Base-by-base conservation (phyloP, 2,888 invertebrate species). In the Epinotia demarniana region DNA sequence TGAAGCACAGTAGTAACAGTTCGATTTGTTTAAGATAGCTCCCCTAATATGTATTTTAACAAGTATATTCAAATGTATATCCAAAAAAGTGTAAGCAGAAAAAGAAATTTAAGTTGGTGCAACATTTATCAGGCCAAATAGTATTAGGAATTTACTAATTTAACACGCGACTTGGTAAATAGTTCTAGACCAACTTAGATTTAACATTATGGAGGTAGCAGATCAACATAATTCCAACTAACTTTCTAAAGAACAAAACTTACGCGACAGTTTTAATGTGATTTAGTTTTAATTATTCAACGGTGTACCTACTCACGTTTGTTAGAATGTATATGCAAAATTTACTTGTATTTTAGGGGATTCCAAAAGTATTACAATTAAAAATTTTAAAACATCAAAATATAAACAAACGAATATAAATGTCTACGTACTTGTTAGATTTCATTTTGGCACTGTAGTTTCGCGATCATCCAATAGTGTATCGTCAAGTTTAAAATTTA, bases 401-500 rank as follows among this genome's bases (percentile, higher is more conserved):
- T 6, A n/a, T 2, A 33, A 6, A 33, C 8, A 8, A 6, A 33
- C 8, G 8, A 60, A 60, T 16, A 60, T 16, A 27, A 9, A 13
- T 60, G 60, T 19, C 49, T 66, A 66, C 66, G 27, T 66, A 66
- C 66, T 66, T 66, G 33, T 53, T 53, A 33, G 19, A 19, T 11
- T 57, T n/a, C 46, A 53, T 33, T 16, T 27, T 13, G 33, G 9
- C 43, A n/a, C 23, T 49, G 49, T 53, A 27, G 27, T 19, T 49
- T 27, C 8, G 18, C 53, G 66, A 66, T 18, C 66, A 8, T 11
- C 53, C n/a, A 66, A 55, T n/a, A 53, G 18, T 39, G 0, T 16
- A 39, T 39, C 55, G 66, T 55, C 61, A 62, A 61, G n/a, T 46
- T 67, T 74, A 57, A 63, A 74, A 68, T 55, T 69, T 69, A 63